These are phyloP conservation scores for Troglohyphantes excavatus DNA, from an alignment of 2,888 invertebrate species.

Conservation along the genomic window DNA sequence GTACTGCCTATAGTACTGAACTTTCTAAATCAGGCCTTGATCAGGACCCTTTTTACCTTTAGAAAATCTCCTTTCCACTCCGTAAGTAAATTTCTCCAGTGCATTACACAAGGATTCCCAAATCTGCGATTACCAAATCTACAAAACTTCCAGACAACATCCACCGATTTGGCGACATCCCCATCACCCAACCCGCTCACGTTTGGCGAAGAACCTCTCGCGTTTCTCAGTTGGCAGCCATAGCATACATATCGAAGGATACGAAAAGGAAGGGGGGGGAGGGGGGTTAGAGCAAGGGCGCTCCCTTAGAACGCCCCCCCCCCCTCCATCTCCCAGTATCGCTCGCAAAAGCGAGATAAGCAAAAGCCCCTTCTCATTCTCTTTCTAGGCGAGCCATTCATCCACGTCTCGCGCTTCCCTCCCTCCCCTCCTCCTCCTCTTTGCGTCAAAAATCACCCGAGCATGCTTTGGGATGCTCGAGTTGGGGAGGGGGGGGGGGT, in stretches of 20 bases:
- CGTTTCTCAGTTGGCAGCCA: too few relatives aligned
- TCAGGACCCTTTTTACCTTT: too few relatives aligned
- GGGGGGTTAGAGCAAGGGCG: neutral
- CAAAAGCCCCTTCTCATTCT: slow-evolving; percentile 55
- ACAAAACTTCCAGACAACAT: too few relatives aligned
- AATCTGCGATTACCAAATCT: too few relatives aligned
- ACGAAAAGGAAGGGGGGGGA: slow-evolving; percentile 12
- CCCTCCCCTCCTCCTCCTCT: slow-evolving; percentile 18
- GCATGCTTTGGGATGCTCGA: slow-evolving; percentile 6
- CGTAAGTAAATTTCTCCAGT: too few relatives aligned
- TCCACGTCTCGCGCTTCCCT: slow-evolving; percentile 63
- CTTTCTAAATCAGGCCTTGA: too few relatives aligned
- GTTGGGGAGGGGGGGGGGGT: slow-evolving; percentile 3
- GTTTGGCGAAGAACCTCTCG: too few relatives aligned
- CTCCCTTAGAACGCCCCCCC: neutral
- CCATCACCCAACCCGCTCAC: too few relatives aligned
- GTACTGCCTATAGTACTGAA: too few relatives aligned
- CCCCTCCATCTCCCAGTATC: slow-evolving; percentile 25
- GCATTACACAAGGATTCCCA: too few relatives aligned
- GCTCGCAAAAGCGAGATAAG: slow-evolving; percentile 72
- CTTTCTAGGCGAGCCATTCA: slow-evolving; percentile 53
- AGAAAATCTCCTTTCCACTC: too few relatives aligned
- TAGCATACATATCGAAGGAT: slow-evolving; percentile 51
- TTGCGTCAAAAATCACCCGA: slow-evolving; percentile 76
- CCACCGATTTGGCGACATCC: too few relatives aligned